Base-by-base conservation (phyloP, 2,797 vertebrate genomes). In the Hozukius guyotensis region DNA sequence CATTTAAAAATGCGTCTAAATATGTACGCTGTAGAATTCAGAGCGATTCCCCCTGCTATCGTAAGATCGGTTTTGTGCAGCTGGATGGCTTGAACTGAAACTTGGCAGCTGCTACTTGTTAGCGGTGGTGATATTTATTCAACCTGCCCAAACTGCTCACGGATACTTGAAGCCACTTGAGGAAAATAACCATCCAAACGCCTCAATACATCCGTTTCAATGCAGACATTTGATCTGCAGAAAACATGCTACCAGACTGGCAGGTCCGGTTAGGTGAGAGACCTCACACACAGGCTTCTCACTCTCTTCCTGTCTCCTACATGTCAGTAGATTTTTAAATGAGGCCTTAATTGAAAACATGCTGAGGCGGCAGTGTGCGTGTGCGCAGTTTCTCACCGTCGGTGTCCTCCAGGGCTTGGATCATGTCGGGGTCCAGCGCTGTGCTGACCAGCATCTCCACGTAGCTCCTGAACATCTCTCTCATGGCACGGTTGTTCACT, bases 371-470 rank as follows among this genome's bases (percentile, higher is more conserved):
- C 34, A 3, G 14, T 14, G 36, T 63, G 53, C 62, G 71, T 62
- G 71, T 34, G 81, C 13, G 81, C 13, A 7, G 64, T 53, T 56
- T 82, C 94, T 93, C 82, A 98, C 97, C 97, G 0, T 98, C 97
- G 0, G 97, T 98, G 93, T 98, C 97, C 89, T 98, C 97, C 89
- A 98, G 94, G 67, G 97, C 97, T 91, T 98, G 97, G 90, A 98
- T 98, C 97, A 98, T 98, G 93, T 98, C 97, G 0, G 97, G 97
- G 91, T 98, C 97, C 32, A 98, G 95, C 0, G 97, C 97, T 0
- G 97, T 98, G 95, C 97, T 98, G 88, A 98, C 97, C 84, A 98
- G 87, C 97, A 98, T 98, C 93, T 98, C 97, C 88, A 98, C 97
- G 0, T 98, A 98, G 92, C 97, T 98, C 85, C 97, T 95, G 94